A percentile compares a stretch with the other conserved stretches of the same genome.
phyloP scores from a whole-genome alignment of 2,113 vertebrate species.

The Girardinichthys multiradiatus region DNA sequence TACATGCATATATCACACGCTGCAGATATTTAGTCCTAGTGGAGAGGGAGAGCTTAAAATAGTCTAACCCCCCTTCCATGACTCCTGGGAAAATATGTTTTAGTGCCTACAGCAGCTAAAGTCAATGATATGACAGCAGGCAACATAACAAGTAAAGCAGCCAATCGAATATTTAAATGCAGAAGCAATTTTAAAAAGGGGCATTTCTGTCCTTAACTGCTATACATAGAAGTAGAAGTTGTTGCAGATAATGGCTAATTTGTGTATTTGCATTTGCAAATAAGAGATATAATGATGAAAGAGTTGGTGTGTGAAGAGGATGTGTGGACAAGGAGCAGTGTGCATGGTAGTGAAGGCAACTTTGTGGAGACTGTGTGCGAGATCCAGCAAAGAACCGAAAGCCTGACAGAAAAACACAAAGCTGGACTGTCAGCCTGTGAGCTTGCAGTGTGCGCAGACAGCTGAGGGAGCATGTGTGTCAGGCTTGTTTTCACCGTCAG shows the following conservation, averaged over 20 bases:
- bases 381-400: constrained; percentile 17
- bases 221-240: constrained; percentile 3
- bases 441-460: constrained; percentile 21
- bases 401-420: not conserved
- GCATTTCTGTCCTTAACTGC: not conserved
- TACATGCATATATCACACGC: constrained; percentile 3
- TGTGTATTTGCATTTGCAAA: constrained; percentile 20
- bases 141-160: not conserved
- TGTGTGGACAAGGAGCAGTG: constrained; percentile 50
- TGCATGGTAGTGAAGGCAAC: constrained; percentile 46
- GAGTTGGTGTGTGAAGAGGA: constrained; percentile 17
- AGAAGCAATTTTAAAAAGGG: not conserved
- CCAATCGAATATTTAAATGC: not conserved
- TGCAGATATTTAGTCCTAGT: constrained; percentile 20
- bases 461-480: constrained; percentile 40
- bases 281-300: constrained; percentile 23
- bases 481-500: constrained; percentile 44
- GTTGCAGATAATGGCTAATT: not conserved
- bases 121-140: constrained; percentile 22
- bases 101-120: constrained; percentile 28
- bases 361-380: constrained; percentile 24
- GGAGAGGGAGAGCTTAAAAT: constrained; percentile 36
- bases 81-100: constrained; percentile 25
- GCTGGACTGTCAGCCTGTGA: constrained; percentile 25
- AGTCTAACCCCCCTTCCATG: constrained; percentile 47